Evolutionary conservation across 2,113 vertebrate genomes (phyloP), one percentile per base, ranked within the genome.

Genomic region (Macaca fascicularis): DNA sequence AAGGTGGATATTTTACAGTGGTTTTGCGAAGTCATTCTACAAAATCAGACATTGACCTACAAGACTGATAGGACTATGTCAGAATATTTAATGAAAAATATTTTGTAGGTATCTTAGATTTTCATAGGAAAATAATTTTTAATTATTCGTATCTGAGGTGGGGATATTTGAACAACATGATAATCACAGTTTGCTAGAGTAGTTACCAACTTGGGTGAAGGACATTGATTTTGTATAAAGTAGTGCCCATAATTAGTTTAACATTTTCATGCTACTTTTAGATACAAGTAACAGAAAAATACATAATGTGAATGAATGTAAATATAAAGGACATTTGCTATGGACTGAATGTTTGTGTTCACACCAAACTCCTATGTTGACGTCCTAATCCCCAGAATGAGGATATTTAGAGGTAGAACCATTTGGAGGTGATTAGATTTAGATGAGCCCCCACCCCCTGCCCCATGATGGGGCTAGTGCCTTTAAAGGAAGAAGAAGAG

Each of bases 11-110:
- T 94, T 59, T 97, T 88, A 12, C 64, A 48, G 59, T 61, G 19
- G 32, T 17, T 97, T 95, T 9, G 87, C 3, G 50, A 90, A 78
- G 55, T 69, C 30, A 59, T 83, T 85, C 22, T 80, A 79, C 16
- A 93, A 97, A 89, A 57, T 78, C n/a, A 93, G 35, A 89, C 27
- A 90, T 79, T 72, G 20, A 45, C 27, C 64, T 82, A 45, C 13
- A 69, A 85, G 30, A 45, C 3, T 59, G 25, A 78, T 48, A 32
- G 23, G 22, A 81, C 8, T 91, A 10, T 74, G 12, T 74, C 40
- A 86, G 64, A 82, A 91, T 95, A 80, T 27, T 6, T 38, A 74
- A 81, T 70, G 30, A 70, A 91, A 93, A 50, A 61, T 70, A 40
- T 86, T 86, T 95, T 79, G 1, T 52, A 75, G 32, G 1, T 72